Conservation (phyloP, 1,140 invertebrate genomes). For the Heliconius melpomene region DNA sequence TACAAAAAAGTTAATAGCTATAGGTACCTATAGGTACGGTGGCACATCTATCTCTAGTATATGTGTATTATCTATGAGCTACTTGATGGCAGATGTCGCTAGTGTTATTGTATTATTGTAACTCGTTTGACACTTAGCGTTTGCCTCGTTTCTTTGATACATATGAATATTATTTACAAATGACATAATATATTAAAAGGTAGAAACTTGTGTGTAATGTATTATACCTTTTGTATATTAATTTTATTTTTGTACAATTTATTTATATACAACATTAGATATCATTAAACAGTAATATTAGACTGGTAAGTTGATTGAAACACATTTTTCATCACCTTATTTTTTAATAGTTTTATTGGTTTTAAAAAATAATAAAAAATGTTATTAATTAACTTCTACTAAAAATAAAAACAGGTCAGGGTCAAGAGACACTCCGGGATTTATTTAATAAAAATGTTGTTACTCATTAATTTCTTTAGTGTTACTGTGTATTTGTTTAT, state of each 20-base stretch:
- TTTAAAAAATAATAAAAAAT: not conserved
- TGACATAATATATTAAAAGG: not conserved
- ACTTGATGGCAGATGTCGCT: conserved; percentile 24
- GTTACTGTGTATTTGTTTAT: too few relatives aligned
- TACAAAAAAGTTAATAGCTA: too few relatives aligned
- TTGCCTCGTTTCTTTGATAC: not conserved
- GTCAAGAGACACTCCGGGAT: too few relatives aligned
- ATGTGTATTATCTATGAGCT: too few relatives aligned
- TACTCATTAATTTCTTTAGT: too few relatives aligned
- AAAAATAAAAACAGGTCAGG: not conserved
- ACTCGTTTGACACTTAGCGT: not conserved
- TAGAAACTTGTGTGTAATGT: not conserved
- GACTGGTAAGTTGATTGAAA: not conserved
- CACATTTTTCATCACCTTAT: not conserved
- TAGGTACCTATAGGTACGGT: too few relatives aligned
- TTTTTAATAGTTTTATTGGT: not conserved
- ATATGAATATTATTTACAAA: not conserved
- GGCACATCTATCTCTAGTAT: too few relatives aligned
- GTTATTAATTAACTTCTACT: not conserved
- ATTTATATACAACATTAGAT: not conserved
- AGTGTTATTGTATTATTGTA: not conserved
- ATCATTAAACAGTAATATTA: not conserved
- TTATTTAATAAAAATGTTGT: too few relatives aligned
- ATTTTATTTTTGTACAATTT: not conserved
- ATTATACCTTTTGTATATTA: not conserved